Percentiles rank a stretch among this genome's conserved stretches.
Evolutionary conservation across 2,797 vertebrate genomes (phyloP).

Genomic region (Rallus crepitans): DNA sequence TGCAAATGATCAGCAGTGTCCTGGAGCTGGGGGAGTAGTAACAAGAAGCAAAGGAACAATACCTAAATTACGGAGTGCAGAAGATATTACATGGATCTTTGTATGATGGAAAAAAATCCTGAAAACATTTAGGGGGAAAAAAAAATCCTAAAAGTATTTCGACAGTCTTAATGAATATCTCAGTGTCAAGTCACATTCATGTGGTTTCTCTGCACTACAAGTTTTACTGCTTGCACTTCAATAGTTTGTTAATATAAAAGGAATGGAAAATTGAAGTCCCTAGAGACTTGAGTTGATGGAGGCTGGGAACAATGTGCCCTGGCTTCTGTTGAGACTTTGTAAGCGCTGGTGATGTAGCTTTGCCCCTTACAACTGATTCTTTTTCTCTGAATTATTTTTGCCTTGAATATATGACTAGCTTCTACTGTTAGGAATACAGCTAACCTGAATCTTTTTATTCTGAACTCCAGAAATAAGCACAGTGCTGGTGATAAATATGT

Average conservation of each 20-base stretch:
- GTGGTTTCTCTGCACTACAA: not conserved
- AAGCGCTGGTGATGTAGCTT: not conserved
- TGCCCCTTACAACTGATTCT: not conserved
- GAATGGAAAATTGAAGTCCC: not conserved
- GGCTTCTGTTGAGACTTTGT: not conserved
- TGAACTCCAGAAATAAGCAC: not conserved
- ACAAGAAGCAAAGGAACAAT: not conserved
- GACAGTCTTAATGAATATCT: not conserved
- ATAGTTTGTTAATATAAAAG: not conserved
- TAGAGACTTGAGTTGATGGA: not conserved
- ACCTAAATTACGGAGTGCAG: not conserved
- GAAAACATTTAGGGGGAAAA: not conserved
- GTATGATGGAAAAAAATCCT: not conserved
- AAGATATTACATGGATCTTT: not conserved
- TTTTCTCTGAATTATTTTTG: not conserved
- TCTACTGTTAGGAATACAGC: not conserved
- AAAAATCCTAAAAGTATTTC: not conserved
- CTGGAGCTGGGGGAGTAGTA: not conserved
- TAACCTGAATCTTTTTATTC: not conserved
- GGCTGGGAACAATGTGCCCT: not conserved
- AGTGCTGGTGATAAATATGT: not conserved
- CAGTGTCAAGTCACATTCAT: not conserved
- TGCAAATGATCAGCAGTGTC: not conserved
- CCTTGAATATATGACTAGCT: not conserved
- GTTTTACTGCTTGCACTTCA: not conserved